phyloP scores from a whole-genome alignment of 2,113 vertebrate species.

The Noturus placidus region DNA sequence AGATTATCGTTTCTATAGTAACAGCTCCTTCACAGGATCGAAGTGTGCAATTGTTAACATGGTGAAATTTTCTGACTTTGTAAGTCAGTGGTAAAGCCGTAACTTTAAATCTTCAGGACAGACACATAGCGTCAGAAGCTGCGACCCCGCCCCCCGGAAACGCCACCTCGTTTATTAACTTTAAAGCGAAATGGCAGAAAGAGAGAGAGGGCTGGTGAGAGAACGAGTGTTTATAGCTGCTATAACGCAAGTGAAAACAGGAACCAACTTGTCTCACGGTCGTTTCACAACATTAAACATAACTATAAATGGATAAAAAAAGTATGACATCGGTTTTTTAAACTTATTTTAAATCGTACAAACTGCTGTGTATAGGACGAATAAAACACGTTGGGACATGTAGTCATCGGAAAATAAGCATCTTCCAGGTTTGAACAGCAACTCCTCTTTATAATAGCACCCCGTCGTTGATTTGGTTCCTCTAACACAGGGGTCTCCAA shows the following conservation, averaged over 20 bases:
- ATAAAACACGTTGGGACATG: too few relatives aligned
- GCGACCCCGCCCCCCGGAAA: too few relatives aligned
- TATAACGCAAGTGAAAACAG: background rate
- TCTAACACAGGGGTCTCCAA: too few relatives aligned
- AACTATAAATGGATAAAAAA: background rate
- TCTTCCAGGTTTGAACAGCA: background rate
- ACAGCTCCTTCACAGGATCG: background rate
- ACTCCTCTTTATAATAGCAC: background rate
- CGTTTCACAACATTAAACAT: background rate
- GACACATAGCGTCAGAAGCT: background rate
- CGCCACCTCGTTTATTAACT: too few relatives aligned
- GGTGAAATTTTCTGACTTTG: background rate
- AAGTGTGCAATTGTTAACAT: background rate
- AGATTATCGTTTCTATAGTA: background rate
- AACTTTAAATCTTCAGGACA: background rate
- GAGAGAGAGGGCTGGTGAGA: background rate
- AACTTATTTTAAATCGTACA: background rate
- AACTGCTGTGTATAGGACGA: background rate
- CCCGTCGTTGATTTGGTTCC: background rate
- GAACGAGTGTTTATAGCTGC: background rate
- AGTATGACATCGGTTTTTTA: too few relatives aligned
- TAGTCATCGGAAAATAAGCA: background rate
- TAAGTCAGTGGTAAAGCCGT: background rate
- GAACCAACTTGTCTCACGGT: background rate
- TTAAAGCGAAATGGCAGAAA: background rate